These are phyloP conservation scores for Melanotaenia parkinsoni DNA, from an alignment of 2,797 vertebrate genomes.

Conservation along the genomic window DNA sequence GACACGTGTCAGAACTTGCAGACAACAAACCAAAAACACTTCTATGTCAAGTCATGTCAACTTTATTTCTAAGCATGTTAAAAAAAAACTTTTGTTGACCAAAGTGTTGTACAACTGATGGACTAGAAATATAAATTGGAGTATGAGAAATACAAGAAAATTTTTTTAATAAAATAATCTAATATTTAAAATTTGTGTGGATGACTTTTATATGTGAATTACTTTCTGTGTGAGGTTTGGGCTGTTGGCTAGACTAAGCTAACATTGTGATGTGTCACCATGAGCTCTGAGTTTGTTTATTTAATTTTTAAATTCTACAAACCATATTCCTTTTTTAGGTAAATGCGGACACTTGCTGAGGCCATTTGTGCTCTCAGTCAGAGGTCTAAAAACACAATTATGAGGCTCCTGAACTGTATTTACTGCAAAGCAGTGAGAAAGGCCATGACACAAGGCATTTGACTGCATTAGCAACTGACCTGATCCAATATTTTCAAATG, in stretches of 20 bases:
- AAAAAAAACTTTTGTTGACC: too few species aligned
- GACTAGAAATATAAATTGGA: too few species aligned
- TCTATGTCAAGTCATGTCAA: too few species aligned
- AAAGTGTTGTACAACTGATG: too few species aligned
- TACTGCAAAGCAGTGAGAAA: neutral
- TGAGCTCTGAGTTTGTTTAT: neutral
- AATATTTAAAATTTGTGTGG: too few species aligned
- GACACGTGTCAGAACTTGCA: neutral
- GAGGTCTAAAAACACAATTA: neutral
- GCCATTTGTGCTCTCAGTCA: neutral
- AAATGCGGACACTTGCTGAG: neutral
- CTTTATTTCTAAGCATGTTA: too few species aligned
- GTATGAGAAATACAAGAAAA: too few species aligned
- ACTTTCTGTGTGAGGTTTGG: neutral
- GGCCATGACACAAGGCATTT: neutral
- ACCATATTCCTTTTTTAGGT: neutral
- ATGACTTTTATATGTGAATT: too few species aligned
- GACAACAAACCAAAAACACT: too few species aligned
- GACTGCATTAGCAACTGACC: neutral
- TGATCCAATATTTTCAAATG: neutral
- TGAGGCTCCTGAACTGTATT: neutral
- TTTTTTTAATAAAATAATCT: too few species aligned
- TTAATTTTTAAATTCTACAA: neutral
- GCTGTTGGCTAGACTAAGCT: neutral
- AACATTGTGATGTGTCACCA: neutral